Base-by-base conservation (phyloP, 2,113 vertebrate species). In the Esox niger region DNA sequence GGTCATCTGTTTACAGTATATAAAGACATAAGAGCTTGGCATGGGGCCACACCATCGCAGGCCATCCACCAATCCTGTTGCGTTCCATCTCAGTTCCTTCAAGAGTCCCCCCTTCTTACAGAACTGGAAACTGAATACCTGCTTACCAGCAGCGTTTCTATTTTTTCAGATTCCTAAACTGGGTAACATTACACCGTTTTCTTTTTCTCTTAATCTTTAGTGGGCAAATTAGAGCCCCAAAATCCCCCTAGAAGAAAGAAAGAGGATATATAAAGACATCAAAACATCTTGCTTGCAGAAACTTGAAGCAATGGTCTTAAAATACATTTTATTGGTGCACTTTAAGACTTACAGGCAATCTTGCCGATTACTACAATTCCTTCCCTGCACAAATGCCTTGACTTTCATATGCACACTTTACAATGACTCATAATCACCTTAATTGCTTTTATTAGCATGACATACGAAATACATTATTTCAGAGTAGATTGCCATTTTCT, bases 11-110 rank as follows among this genome's bases (percentile, higher is more conserved):
- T 91, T 80, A 91, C 91, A 85, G 82, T 92, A 91, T 93, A 91
- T 93, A 93, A 93, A 91, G 89, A 90, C 90, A 86, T 89, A 89
- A 87, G 89, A 84, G 83, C 87, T 84, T 92, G 91, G 91, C 90
- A 82, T 30, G 64, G 74, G 73, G 91, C 91, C 90, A 90, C 82
- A 70, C 82, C 82, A 77, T 77, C 77, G 80, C 80, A 77, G 83
- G 73, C 78, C 79, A 77, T 91, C 90, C 79, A 91, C 91, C 91
- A 93, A 93, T 93, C 91, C 81, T 71, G 88, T 86, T 79, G 43
- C 71, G 85, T 88, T 81, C 78, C 88, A 90, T 90, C 86, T 84
- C 90, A 80, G 62, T 75, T 88, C 80, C 81, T 86, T 79, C 81
- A 86, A 81, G 76, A 86, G 87, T 75, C 81, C 79, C 87, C 76